These are phyloP conservation scores for Burhinus oedicnemus DNA, from an alignment of 2,113 vertebrate species.

Conservation along the genomic window DNA sequence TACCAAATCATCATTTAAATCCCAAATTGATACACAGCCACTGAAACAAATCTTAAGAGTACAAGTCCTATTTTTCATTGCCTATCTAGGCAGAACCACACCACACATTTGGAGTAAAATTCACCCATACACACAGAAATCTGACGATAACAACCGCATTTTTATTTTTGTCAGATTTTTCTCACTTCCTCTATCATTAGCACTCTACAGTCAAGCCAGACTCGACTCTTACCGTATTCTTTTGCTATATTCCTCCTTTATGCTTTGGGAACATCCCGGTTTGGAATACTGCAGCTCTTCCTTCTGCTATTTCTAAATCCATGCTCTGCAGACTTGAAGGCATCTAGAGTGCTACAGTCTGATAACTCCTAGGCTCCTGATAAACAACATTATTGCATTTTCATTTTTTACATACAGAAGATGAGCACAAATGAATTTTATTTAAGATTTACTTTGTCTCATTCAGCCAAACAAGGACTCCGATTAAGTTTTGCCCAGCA, in stretches of 20 bases:
- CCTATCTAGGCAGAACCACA: not conserved
- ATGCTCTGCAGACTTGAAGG: not conserved
- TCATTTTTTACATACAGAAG: not conserved
- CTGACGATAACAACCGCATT: not conserved
- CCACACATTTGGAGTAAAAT: not conserved
- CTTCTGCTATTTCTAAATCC: not conserved
- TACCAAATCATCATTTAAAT: not conserved
- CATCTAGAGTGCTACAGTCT: not conserved
- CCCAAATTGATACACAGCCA: not conserved
- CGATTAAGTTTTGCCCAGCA: not conserved
- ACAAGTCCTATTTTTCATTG: not conserved
- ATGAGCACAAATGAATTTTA: not conserved
- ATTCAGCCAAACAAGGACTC: not conserved
- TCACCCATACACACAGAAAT: not conserved
- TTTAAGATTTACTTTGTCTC: not conserved
- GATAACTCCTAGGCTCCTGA: not conserved
- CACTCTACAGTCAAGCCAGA: not conserved
- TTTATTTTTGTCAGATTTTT: not conserved
- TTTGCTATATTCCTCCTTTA: not conserved
- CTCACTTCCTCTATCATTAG: not conserved
- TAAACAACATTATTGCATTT: not conserved
- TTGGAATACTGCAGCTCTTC: not conserved
- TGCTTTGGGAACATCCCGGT: not conserved
- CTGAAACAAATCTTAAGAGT: not conserved
- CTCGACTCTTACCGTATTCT: not conserved